Conservation (phyloP, 2,888 invertebrate species). For the Xestia c-nigrum region DNA sequence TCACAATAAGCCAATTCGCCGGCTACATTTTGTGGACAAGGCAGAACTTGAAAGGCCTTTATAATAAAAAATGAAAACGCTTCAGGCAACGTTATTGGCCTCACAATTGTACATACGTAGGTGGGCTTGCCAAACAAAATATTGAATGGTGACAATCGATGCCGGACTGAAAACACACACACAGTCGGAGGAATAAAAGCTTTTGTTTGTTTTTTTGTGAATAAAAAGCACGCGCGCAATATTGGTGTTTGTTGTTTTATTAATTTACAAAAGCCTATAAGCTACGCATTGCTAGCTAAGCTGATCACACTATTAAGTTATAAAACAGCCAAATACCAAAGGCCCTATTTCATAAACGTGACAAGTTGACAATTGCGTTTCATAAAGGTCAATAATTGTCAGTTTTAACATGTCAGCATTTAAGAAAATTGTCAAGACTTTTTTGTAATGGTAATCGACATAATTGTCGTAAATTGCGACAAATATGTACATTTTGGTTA, state of each 20-base stretch:
- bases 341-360: too few relatives aligned
- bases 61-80: constrained; percentile 33
- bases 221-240: constrained; percentile 4
- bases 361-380: too few relatives aligned
- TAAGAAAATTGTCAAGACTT: too few relatives aligned
- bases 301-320: background rate
- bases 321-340: background rate
- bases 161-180: background rate
- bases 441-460: too few relatives aligned
- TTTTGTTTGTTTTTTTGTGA: constrained; percentile 10
- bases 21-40: background rate
- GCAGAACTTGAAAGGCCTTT: background rate
- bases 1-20: constrained; percentile 22
- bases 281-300: background rate
- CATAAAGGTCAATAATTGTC: too few relatives aligned
- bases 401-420: too few relatives aligned
- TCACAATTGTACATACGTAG: background rate
- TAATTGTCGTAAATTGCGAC: too few relatives aligned
- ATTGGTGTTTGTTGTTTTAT: background rate
- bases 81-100: constrained; percentile 19
- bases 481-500: too few relatives aligned
- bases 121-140: constrained; percentile 18
- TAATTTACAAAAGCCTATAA: background rate
- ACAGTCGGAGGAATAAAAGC: constrained; percentile 9
- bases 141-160: constrained; percentile 23